These are phyloP conservation scores for Hippasteria phrygiana DNA, from an alignment of 53 echinoderm and acorn worm species.

Conservation along the genomic window DNA sequence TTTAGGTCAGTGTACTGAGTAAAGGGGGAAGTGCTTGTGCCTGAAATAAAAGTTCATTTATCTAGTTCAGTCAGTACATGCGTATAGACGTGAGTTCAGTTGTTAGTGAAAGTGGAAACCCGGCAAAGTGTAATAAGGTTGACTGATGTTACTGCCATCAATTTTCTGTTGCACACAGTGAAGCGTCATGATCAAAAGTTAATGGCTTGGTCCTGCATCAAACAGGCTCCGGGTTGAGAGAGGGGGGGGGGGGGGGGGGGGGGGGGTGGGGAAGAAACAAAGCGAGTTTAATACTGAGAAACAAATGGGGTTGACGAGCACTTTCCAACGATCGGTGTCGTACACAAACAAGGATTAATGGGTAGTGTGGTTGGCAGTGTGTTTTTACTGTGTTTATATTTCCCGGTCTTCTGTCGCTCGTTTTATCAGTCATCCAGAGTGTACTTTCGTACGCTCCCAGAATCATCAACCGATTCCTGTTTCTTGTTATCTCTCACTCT, in stretches of 20 bases:
- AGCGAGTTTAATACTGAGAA: background rate
- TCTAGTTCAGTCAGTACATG: background rate
- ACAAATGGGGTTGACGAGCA: slow-evolving; percentile 32
- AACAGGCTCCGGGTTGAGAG: background rate
- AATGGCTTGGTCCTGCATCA: slow-evolving; percentile 19
- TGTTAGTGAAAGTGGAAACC: background rate
- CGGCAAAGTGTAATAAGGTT: background rate
- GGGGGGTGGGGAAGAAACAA: background rate
- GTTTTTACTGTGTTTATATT: slow-evolving; percentile 1
- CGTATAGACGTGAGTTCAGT: background rate
- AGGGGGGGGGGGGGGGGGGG: background rate
- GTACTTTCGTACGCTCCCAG: too few relatives aligned
- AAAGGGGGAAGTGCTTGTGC: too few relatives aligned
- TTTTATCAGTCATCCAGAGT: slow-evolving; percentile 14
- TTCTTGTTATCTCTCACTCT: too few relatives aligned
- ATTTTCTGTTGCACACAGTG: background rate
- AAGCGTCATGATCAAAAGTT: background rate
- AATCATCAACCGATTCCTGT: too few relatives aligned
- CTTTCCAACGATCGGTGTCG: background rate
- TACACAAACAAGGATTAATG: slow-evolving; percentile 33
- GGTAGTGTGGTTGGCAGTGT: background rate
- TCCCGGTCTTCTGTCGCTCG: background rate
- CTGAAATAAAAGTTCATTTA: background rate
- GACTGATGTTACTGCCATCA: slow-evolving; percentile 25
- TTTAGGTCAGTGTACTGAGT: too few relatives aligned